Percentiles rank a stretch among this genome's conserved stretches.
Conservation (phyloP, 1,140 invertebrate species). For the Cyclargus thomasi region DNA sequence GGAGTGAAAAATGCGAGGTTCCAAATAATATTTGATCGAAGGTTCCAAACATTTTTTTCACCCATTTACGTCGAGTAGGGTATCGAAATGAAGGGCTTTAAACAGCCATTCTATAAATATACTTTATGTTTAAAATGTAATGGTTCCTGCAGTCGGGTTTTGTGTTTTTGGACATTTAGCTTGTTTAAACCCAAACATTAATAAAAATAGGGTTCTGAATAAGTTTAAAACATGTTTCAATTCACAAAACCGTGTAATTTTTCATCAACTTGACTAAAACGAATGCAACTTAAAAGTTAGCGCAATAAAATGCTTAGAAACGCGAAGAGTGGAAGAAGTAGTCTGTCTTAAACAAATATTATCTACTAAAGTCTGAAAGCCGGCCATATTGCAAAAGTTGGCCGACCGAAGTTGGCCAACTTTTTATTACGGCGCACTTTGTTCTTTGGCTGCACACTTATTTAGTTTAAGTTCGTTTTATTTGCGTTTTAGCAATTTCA, state of each 20-base stretch:
- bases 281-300: slow-evolving; percentile 13
- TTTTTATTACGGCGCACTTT: slow-evolving; percentile 18
- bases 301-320: slow-evolving; percentile 18
- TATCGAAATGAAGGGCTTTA: no score
- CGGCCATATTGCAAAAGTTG: slow-evolving; percentile 20
- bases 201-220: no score
- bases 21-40: no score
- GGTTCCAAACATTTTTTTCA: no score
- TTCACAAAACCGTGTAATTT: background rate
- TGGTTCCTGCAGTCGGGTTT: no score
- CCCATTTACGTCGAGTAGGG: no score
- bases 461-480: background rate
- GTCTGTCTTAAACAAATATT: slow-evolving; percentile 21
- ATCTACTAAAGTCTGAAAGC: slow-evolving; percentile 7
- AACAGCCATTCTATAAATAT: no score
- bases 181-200: no score
- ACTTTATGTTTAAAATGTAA: no score
- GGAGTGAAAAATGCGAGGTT: no score
- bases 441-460: slow-evolving; percentile 15
- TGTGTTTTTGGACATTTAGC: no score
- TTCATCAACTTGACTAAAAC: slow-evolving; percentile 9
- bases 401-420: background rate
- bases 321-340: slow-evolving; percentile 17
- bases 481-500: slow-evolving; percentile 23
- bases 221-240: no score